These are phyloP conservation scores for Orchesellides sinensis DNA, from an alignment of 2,888 invertebrate genomes.

Conservation along the genomic window DNA sequence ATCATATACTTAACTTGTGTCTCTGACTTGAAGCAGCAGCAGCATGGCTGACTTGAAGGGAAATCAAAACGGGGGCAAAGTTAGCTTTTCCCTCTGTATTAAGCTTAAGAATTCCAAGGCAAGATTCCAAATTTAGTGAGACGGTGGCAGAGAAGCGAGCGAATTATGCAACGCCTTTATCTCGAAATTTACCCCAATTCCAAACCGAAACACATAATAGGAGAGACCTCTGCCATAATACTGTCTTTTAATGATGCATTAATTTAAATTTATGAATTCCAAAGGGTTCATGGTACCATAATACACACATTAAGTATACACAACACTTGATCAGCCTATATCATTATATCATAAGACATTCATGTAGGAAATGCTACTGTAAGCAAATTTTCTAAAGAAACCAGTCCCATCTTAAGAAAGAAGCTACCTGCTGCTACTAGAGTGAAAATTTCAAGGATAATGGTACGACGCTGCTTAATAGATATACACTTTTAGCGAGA, in stretches of 20 bases:
- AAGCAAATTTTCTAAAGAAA: conserved; percentile 14
- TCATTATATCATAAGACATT: conserved; percentile 31
- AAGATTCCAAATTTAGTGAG: neutral
- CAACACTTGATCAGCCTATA: conserved; percentile 20
- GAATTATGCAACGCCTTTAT: conserved; percentile 1
- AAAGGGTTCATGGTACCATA: conserved; percentile 45
- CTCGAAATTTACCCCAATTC: conserved; percentile 4
- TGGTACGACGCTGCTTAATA: conserved; percentile 30
- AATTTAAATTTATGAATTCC: conserved; percentile 70
- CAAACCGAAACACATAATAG: conserved; percentile 16
- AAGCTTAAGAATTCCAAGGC: neutral
- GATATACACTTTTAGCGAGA: conserved; percentile 21
- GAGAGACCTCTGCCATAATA: conserved; percentile 46
- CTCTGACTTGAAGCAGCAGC: neutral
- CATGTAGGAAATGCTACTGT: conserved; percentile 10
- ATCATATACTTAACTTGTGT: no score
- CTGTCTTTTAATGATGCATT: conserved; percentile 69
- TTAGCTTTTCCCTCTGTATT: neutral
- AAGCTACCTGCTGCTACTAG: neutral
- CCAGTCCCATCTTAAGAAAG: neutral
- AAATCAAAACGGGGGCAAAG: neutral
- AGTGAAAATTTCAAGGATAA: conserved; percentile 17
- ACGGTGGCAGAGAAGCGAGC: no score
- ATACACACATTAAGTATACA: conserved; percentile 3
- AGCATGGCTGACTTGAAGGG: neutral